Conservation (phyloP, 92 coral and sea anemone genomes). For the Phenganax subtilis region DNA sequence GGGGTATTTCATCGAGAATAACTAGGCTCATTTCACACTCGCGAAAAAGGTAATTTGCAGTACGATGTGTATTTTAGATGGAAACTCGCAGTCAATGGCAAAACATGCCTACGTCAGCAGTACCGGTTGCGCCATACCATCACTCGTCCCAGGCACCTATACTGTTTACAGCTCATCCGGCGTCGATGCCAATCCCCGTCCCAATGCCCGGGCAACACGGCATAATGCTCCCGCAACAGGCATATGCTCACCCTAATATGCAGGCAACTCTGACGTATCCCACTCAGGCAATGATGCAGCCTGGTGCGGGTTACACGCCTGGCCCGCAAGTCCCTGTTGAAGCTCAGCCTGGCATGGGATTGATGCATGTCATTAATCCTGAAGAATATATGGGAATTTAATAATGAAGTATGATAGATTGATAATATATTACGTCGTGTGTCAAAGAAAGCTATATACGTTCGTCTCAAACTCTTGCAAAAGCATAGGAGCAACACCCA, state of each 20-base stretch:
- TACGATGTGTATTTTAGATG: too few species aligned
- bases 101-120: slow-evolving; percentile 50
- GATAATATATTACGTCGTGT: too few species aligned
- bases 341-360: slow-evolving; percentile 18
- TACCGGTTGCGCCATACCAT: slow-evolving; percentile 47
- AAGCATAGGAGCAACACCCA: too few species aligned
- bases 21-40: too few species aligned
- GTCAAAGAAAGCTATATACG: too few species aligned
- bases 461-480: too few species aligned
- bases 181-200: slow-evolving; percentile 97
- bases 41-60: too few species aligned
- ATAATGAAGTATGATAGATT: background rate
- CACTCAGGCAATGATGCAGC: slow-evolving; percentile 24
- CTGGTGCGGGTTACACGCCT: slow-evolving; percentile 15
- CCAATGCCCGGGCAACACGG: slow-evolving; percentile 84
- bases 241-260: slow-evolving; percentile 62
- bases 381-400: slow-evolving; percentile 27
- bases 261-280: slow-evolving; percentile 46
- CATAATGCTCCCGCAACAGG: slow-evolving; percentile 55
- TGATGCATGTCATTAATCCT: slow-evolving; percentile 35
- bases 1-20: too few species aligned
- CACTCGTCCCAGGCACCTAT: slow-evolving; percentile 56
- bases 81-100: slow-evolving; percentile 62
- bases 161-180: slow-evolving; percentile 82
- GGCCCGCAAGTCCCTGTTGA: slow-evolving; percentile 25